Evolutionary conservation across 2,888 invertebrate genomes (phyloP), one percentile per base, ranked within the genome.

Genomic region (Nasonia oneida): DNA sequence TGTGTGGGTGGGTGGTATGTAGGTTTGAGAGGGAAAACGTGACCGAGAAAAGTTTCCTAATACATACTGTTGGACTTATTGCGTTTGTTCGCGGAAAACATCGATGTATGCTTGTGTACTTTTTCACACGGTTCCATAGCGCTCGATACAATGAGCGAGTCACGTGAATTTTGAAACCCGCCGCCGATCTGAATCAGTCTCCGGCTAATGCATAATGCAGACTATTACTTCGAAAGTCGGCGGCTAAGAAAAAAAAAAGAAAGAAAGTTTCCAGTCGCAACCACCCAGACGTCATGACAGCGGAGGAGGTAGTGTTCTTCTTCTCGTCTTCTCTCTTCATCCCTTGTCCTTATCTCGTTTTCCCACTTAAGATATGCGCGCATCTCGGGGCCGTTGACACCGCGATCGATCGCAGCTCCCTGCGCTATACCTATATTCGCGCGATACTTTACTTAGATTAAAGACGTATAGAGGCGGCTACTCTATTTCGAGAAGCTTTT

Each of bases 341-440:
- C 67, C 67, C 67, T 67, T 67, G 67, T 67, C 33, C 67, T 67
- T 67, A 67, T 67, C 67, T 29, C 67, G 33, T 67, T 67, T 67
- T 67, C 67, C 14, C 61, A 18, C 23, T 61, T 61, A 23, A n/a
- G 14, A n/a, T 29, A 29, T n/a, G 10, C 6, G 23, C 6, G 8
- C 33, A 23, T 33, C 61, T n/a, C 67, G 67, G 67, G 67, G 67
- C 67, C 67, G 33, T 67, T 67, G 67, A 67, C 67, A 67, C 67
- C 14, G 33, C 33, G 14, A 67, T 67, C 67, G 67, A 29, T 67
- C 64, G 64, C 3, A 29, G 29, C 29, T n/a, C 8, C 15, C 3
- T 57, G n/a, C 10, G 57, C 15, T 18, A 57, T 5, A 57, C 57
- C n/a, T n/a, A 57, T 57, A 29, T 29, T 29, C 29, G 18, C n/a